Base-by-base conservation (phyloP, 2,888 invertebrate genomes). In the Sphaeridia pumilis region DNA sequence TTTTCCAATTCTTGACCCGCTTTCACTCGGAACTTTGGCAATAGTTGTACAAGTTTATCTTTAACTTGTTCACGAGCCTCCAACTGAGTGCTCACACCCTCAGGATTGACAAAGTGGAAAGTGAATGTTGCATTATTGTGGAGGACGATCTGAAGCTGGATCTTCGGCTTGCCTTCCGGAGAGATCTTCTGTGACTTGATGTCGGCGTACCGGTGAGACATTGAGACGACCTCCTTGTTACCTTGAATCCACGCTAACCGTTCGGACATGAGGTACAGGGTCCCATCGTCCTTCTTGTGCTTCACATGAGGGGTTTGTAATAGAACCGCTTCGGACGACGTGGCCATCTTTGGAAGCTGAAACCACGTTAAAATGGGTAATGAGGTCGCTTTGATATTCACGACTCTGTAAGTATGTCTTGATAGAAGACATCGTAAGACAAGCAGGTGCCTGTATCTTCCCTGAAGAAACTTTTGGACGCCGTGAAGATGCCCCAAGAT, bases 101-200 rank as follows among this genome's bases (percentile, higher is more conserved):
- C 80, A 3, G 87, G 81, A 71, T 93, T 88, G 45, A 87, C 86
- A 72, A 99, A 99, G 69, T 97, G 97, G 75, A 98, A 54, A 22
- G 54, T 54, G 31, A 46, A 55, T 45, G 90, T 87, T 46, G 85
- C 81, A 22, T 89, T 90, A 75, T 89, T 90, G 66, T 95, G 89
- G 58, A 98, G 74, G 21, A 94, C 90, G 21, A 97, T 83, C 76
- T 99, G 98, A 17, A 99, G 75, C 71, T 99, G 98, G 51, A 99
- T 89, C 74, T 98, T 98, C 25, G 92, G 84, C 73, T 98, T 98
- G 25, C 92, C 93, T 66, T 84, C 93, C 0, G 97, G 94, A 25
- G 88, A 88, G 66, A 99, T 95, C 74, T 95, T 93, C 77, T 98
- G 97, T 89, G 92, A 83, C 79, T 94, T 95, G 61, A 97, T 93